A percentile compares a stretch with the other conserved stretches of the same genome.
These are phyloP conservation scores for Esperia sulphurella DNA, from an alignment of 2,888 invertebrate genomes.

Conservation along the genomic window DNA sequence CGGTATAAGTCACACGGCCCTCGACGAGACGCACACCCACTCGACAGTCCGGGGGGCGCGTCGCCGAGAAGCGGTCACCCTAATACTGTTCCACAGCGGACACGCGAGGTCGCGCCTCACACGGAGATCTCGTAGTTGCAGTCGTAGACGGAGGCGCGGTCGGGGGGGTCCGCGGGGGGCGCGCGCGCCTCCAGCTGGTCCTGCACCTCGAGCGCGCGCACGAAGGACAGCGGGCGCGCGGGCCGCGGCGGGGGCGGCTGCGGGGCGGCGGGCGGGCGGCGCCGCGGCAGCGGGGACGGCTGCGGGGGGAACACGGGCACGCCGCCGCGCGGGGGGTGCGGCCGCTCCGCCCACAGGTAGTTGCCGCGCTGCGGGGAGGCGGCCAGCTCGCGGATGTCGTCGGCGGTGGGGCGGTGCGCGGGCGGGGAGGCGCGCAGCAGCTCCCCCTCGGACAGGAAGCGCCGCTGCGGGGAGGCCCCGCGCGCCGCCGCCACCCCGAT, in stretches of 20 bases:
- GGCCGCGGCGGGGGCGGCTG: constrained; percentile 43
- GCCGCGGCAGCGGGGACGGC: constrained; percentile 52
- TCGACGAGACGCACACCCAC: neutral
- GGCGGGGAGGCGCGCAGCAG: constrained; percentile 85
- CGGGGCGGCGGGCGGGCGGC: constrained; percentile 77
- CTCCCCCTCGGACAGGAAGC: constrained; percentile 91
- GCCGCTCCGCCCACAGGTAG: constrained; percentile 83
- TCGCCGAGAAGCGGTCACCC: neutral
- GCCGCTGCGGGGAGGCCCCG: constrained; percentile 84
- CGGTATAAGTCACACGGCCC: neutral
- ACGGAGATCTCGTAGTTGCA: constrained; percentile 98
- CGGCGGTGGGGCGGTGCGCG: constrained; percentile 49
- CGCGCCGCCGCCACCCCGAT: constrained; percentile 81
- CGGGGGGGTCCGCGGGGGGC: constrained; percentile 79
- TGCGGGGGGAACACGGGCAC: constrained; percentile 26
- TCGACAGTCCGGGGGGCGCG: neutral
- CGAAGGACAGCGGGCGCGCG: constrained; percentile 91
- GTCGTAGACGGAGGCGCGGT: constrained; percentile 94
- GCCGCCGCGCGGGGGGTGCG: constrained; percentile 47
- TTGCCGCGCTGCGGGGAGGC: constrained; percentile 85
- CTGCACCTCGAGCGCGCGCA: constrained; percentile 93
- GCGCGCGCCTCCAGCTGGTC: constrained; percentile 91
- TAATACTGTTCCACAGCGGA: constrained; percentile 8
- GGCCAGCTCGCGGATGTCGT: constrained; percentile 85
- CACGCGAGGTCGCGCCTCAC: constrained; percentile 59